Conservation (phyloP, 1,140 invertebrate species). For the Campodea augens region DNA sequence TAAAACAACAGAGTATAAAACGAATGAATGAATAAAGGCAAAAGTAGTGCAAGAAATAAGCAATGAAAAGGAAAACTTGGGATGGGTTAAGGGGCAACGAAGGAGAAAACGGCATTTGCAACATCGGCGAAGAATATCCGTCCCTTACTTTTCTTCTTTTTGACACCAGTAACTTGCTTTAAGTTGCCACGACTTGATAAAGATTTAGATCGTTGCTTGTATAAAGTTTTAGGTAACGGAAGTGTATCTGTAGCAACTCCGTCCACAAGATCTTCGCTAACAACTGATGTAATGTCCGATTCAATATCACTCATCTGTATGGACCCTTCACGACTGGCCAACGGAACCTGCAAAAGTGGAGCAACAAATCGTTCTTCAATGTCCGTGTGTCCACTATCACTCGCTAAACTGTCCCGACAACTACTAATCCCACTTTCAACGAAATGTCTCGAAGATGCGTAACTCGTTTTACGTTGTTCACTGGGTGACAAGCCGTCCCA, state of each 20-base stretch:
- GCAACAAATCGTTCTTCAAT: neutral
- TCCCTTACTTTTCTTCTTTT: neutral
- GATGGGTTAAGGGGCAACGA: constrained; percentile 11
- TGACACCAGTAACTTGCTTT: neutral
- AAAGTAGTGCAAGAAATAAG: no score
- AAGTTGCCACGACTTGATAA: neutral
- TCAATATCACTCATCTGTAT: neutral
- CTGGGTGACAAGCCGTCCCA: neutral
- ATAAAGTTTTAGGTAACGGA: neutral
- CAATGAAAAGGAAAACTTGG: no score
- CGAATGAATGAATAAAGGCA: no score
- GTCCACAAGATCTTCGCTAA: neutral
- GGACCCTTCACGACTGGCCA: neutral
- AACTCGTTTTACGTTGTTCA: neutral
- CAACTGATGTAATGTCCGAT: neutral
- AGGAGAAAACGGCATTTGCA: constrained; percentile 6
- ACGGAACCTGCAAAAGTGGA: neutral
- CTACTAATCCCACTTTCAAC: neutral
- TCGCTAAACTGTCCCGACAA: neutral
- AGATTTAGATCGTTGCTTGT: neutral
- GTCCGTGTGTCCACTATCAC: neutral
- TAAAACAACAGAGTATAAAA: no score
- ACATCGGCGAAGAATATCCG: constrained; percentile 4
- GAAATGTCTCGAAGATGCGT: neutral
- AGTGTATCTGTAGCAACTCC: neutral